Conservation (phyloP, 2,888 invertebrate species). For the Acrocyrtus sp. region DNA sequence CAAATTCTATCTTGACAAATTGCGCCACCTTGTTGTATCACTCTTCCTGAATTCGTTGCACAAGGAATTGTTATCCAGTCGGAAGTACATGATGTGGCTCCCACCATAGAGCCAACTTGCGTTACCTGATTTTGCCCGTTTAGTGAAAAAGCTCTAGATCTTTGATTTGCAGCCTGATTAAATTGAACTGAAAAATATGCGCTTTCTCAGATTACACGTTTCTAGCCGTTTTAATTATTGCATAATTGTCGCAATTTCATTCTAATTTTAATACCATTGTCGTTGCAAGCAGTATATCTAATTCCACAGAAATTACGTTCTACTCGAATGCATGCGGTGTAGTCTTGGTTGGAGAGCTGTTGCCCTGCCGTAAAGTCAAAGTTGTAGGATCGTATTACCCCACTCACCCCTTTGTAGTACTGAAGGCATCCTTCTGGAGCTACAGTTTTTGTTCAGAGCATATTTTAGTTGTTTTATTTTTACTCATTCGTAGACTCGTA, state of each 20-base stretch:
- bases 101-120: slow-evolving; percentile 76
- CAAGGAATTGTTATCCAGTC: slow-evolving; percentile 87
- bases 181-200: slow-evolving; percentile 70
- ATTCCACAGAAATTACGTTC: slow-evolving; percentile 89
- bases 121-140: slow-evolving; percentile 78
- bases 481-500: too few relatives aligned
- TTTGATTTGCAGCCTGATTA: slow-evolving; percentile 39
- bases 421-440: slow-evolving; percentile 83
- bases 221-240: not conserved
- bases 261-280: slow-evolving; percentile 65
- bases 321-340: slow-evolving; percentile 84
- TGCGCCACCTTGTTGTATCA: slow-evolving; percentile 68
- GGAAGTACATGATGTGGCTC: slow-evolving; percentile 76
- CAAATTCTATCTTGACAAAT: slow-evolving; percentile 83
- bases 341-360: slow-evolving; percentile 89
- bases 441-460: slow-evolving; percentile 64
- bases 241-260: not conserved
- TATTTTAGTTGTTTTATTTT: too few relatives aligned
- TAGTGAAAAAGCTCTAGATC: slow-evolving; percentile 76
- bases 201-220: too few relatives aligned
- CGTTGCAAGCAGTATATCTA: slow-evolving; percentile 81
- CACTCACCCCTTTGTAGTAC: slow-evolving; percentile 82
- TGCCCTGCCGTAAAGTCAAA: slow-evolving; percentile 80
- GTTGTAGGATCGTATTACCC: slow-evolving; percentile 84
- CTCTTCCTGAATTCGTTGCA: slow-evolving; percentile 75